These are phyloP conservation scores for Bombus picipes DNA, from an alignment of 1,140 invertebrate species.

Conservation along the genomic window DNA sequence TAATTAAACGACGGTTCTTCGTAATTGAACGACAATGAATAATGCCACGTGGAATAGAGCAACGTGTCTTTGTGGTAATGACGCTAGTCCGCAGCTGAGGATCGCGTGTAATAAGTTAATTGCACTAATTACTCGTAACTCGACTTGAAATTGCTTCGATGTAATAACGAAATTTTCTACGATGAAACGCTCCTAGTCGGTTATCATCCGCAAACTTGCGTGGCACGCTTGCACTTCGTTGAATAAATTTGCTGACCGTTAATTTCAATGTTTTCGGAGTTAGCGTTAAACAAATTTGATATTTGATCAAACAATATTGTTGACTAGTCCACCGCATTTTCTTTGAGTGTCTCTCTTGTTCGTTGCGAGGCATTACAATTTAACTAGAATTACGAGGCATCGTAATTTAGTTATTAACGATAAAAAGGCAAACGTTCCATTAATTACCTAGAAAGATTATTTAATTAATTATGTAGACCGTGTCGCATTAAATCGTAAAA, in stretches of 20 bases:
- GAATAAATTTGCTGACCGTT: neutral
- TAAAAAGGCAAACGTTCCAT: neutral
- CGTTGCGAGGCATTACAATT: neutral
- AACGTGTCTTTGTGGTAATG: neutral
- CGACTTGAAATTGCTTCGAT: neutral
- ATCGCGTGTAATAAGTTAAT: conserved; percentile 3
- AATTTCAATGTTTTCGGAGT: neutral
- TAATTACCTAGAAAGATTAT: neutral
- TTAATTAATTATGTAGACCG: too few relatives aligned
- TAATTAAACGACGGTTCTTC: conserved; percentile 8
- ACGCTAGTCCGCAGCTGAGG: neutral
- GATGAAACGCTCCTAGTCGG: too few relatives aligned
- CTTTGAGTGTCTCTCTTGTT: neutral
- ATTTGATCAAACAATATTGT: neutral
- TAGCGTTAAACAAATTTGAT: neutral
- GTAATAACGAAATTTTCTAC: conserved; percentile 12
- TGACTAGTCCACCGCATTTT: neutral
- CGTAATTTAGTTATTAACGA: neutral
- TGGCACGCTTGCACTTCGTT: neutral
- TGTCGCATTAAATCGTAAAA: too few relatives aligned
- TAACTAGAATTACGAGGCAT: neutral
- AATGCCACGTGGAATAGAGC: neutral
- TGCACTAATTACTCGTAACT: conserved; percentile 6
- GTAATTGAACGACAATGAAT: conserved; percentile 6
- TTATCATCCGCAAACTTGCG: conserved; percentile 14